A percentile compares a stretch with the other conserved stretches of the same genome.
Evolutionary conservation across 2,888 invertebrate genomes (phyloP).

Genomic region (Trissolcus brochymenae): DNA sequence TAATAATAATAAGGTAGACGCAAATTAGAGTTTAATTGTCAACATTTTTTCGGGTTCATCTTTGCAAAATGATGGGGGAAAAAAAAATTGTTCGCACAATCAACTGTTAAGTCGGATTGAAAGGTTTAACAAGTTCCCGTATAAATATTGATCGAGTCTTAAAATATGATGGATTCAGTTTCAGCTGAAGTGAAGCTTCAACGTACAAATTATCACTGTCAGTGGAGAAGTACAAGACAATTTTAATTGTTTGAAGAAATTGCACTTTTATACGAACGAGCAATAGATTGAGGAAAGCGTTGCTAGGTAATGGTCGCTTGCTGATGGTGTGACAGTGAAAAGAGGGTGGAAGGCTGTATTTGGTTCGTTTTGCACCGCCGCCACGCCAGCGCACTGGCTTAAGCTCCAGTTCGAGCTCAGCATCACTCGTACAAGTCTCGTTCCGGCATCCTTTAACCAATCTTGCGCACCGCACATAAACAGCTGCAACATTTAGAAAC

Average conservation of each 20-base stretch:
- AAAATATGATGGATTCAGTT: too few species aligned
- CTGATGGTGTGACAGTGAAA: constrained; percentile 47
- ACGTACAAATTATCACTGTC: neutral
- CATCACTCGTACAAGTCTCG: constrained; percentile 70
- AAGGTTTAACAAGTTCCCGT: too few species aligned
- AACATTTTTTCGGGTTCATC: too few species aligned
- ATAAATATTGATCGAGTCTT: too few species aligned
- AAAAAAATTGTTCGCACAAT: too few species aligned
- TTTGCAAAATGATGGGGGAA: too few species aligned
- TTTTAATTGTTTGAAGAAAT: constrained; percentile 45
- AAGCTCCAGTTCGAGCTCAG: constrained; percentile 73
- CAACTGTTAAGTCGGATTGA: too few species aligned
- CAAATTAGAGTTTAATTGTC: too few species aligned
- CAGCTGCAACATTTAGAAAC: neutral
- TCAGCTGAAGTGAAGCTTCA: too few species aligned
- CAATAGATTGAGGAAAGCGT: constrained; percentile 60
- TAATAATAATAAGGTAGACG: too few species aligned
- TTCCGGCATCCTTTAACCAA: constrained; percentile 27
- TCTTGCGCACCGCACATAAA: constrained; percentile 5
- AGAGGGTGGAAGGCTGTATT: constrained; percentile 57
- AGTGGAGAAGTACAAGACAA: neutral
- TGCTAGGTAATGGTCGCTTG: constrained; percentile 59
- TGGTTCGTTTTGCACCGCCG: constrained; percentile 66
- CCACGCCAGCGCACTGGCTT: constrained; percentile 72
- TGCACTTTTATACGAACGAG: constrained; percentile 38